A percentile compares a stretch with the other conserved stretches of the same genome.
These are phyloP conservation scores for Tinea semifulvella DNA, from an alignment of 2,888 invertebrate genomes.

Conservation along the genomic window DNA sequence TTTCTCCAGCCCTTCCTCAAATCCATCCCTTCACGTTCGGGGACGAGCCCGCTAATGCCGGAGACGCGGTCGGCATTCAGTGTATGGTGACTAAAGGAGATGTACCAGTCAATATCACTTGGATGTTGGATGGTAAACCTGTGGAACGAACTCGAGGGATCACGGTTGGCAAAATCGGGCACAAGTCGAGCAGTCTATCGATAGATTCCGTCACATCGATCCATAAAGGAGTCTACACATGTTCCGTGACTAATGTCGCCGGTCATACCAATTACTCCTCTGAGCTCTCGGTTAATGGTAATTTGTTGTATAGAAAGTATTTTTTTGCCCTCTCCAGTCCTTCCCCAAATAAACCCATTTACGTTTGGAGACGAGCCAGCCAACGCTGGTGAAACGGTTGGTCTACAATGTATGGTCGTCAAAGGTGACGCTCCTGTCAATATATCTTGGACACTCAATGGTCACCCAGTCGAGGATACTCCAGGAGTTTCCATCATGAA, in stretches of 20 bases:
- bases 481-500: slow-evolving; percentile 66
- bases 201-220: slow-evolving; percentile 77
- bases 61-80: slow-evolving; percentile 77
- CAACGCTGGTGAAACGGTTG: slow-evolving; percentile 80
- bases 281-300: slow-evolving; percentile 78
- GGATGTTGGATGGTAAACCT: slow-evolving; percentile 75
- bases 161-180: slow-evolving; percentile 67
- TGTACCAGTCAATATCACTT: slow-evolving; percentile 77
- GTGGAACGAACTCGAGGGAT: slow-evolving; percentile 64
- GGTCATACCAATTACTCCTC: slow-evolving; percentile 73
- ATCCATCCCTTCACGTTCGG: slow-evolving; percentile 82
- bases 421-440: slow-evolving; percentile 83
- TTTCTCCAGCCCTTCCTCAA: slow-evolving; percentile 73
- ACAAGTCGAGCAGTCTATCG: slow-evolving; percentile 73
- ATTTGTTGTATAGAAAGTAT: too few species aligned
- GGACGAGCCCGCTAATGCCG: slow-evolving; percentile 79
- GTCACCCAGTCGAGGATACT: slow-evolving; percentile 60
- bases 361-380: slow-evolving; percentile 80
- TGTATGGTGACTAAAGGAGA: slow-evolving; percentile 85
- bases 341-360: slow-evolving; percentile 81
- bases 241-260: slow-evolving; percentile 73
- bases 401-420: slow-evolving; percentile 77
- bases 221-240: slow-evolving; percentile 80
- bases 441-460: slow-evolving; percentile 80
- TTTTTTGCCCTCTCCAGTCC: slow-evolving; percentile 49